These are phyloP conservation scores for Albula goreensis DNA, from an alignment of 2,113 vertebrate genomes.

Conservation along the genomic window DNA sequence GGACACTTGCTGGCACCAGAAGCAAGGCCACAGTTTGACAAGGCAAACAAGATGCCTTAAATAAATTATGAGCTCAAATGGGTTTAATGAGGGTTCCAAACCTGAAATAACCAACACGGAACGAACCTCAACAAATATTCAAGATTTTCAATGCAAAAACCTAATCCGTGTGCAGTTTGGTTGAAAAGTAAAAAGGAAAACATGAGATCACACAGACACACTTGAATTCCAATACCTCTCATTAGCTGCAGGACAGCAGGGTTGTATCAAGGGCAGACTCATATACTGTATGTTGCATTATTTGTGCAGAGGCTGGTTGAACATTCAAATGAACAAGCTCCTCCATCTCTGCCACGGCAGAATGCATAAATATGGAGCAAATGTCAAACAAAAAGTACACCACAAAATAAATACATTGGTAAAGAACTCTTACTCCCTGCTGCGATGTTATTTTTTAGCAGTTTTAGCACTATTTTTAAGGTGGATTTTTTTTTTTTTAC, in stretches of 20 bases:
- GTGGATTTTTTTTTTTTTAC: not conserved
- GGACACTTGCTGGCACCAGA: conserved; percentile 60
- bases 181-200: not conserved
- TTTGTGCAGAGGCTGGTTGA: not conserved
- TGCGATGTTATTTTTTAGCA: not conserved
- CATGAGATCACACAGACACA: not conserved
- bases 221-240: not conserved
- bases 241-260: not conserved
- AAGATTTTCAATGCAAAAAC: conserved; percentile 35
- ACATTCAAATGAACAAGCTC: not conserved
- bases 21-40: conserved; percentile 74
- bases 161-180: conserved; percentile 30
- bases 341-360: not conserved
- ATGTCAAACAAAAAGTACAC: not conserved
- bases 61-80: conserved; percentile 72
- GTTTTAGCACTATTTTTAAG: not conserved
- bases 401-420: not conserved
- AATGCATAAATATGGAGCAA: not conserved
- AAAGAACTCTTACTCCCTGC: not conserved
- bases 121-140: conserved; percentile 50
- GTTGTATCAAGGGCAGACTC: not conserved
- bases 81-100: conserved; percentile 53
- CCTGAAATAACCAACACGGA: conserved; percentile 53
- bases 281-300: not conserved
- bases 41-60: conserved; percentile 66